Conservation (phyloP, 2,888 invertebrate species). For the Emmelina monodactyla region DNA sequence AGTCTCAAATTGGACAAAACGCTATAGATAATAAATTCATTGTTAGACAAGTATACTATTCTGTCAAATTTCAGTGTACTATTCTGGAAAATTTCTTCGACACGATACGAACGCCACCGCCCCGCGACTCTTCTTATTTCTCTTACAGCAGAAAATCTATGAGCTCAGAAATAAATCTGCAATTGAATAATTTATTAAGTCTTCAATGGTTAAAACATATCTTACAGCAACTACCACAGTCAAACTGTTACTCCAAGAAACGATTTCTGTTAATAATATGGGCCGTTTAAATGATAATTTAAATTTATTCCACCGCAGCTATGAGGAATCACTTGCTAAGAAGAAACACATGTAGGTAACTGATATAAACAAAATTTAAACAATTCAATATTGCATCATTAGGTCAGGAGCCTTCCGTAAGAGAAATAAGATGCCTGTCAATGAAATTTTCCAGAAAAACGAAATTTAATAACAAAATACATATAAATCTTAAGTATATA, state of each 20-base stretch:
- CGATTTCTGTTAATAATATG: slow-evolving; percentile 26
- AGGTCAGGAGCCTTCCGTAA: slow-evolving; percentile 35
- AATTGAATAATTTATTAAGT: slow-evolving; percentile 60
- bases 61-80: no score
- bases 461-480: not conserved
- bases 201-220: slow-evolving; percentile 67
- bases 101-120: no score
- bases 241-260: not conserved
- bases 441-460: slow-evolving; percentile 57
- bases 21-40: slow-evolving; percentile 36
- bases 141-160: slow-evolving; percentile 40
- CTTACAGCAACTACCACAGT: slow-evolving; percentile 46
- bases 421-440: slow-evolving; percentile 60
- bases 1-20: slow-evolving; percentile 55
- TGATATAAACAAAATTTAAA: slow-evolving; percentile 22
- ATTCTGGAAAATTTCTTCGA: slow-evolving; percentile 60
- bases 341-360: slow-evolving; percentile 51
- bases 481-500: no score
- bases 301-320: slow-evolving; percentile 64
- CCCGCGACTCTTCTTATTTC: slow-evolving; percentile 46
- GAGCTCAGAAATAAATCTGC: slow-evolving; percentile 50
- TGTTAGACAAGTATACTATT: no score
- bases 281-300: slow-evolving; percentile 41
- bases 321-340: slow-evolving; percentile 46
- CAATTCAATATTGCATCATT: slow-evolving; percentile 15